These are phyloP conservation scores for Spongilla lacustris DNA, from an alignment of 37 sponge, comb jelly and placozoan species.

Conservation along the genomic window DNA sequence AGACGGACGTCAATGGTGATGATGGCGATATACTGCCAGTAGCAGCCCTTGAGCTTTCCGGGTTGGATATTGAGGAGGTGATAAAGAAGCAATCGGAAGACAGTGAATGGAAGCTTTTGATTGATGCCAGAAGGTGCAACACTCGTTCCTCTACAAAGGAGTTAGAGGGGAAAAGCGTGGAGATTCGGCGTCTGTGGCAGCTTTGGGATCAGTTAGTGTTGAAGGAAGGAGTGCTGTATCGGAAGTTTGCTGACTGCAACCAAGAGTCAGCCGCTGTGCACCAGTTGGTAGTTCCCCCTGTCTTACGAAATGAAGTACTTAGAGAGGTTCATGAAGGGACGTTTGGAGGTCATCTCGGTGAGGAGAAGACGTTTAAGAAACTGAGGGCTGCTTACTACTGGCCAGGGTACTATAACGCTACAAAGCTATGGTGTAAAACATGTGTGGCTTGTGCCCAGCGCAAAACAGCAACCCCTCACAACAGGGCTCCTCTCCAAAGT, in stretches of 20 bases:
- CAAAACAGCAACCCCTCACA: too few relatives aligned
- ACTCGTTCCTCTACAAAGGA: not conserved
- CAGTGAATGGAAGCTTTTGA: too few relatives aligned
- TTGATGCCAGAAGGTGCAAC: too few relatives aligned
- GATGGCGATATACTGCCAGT: too few relatives aligned
- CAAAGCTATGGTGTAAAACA: slow-evolving; percentile 11
- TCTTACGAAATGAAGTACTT: not conserved
- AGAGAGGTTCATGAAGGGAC: slow-evolving; percentile 13
- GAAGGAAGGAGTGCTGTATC: slow-evolving; percentile 11
- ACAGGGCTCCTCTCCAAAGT: too few relatives aligned
- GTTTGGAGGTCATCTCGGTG: slow-evolving; percentile 35
- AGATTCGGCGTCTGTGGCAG: not conserved
- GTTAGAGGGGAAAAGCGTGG: not conserved
- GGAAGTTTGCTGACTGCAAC: not conserved
- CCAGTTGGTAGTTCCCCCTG: slow-evolving; percentile 33
- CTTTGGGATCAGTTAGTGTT: slow-evolving; percentile 35
- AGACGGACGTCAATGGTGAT: too few relatives aligned
- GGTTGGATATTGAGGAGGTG: too few relatives aligned
- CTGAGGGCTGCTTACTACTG: slow-evolving; percentile 30
- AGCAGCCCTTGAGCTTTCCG: too few relatives aligned
- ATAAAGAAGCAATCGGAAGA: too few relatives aligned
- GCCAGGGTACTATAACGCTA: slow-evolving; percentile 39
- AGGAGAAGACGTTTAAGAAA: slow-evolving; percentile 18
- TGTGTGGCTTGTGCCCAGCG: slow-evolving; percentile 35
- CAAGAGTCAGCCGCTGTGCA: not conserved